Evolutionary conservation across 2,113 vertebrate genomes (phyloP).

Genomic region (Mellivora capensis): DNA sequence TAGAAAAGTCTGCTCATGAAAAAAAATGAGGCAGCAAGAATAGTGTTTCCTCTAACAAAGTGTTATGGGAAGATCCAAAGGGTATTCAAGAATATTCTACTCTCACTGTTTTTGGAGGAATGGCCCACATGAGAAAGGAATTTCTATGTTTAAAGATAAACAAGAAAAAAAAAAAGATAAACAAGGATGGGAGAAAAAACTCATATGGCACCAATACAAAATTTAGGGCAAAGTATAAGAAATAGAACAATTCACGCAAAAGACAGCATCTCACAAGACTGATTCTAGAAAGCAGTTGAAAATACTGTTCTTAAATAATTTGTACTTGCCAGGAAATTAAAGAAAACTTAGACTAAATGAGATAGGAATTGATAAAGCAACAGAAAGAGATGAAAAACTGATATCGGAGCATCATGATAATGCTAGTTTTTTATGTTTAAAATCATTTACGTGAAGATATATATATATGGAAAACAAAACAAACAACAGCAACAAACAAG

Average conservation of each 20-base stretch:
- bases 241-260: not conserved
- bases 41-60: not conserved
- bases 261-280: not conserved
- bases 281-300: not conserved
- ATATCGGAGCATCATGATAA: not conserved
- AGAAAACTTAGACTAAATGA: not conserved
- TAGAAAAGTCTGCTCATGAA: not conserved
- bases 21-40: not conserved
- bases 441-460: not conserved
- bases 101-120: not conserved
- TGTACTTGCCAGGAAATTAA: not conserved
- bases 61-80: not conserved
- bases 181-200: not conserved
- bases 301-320: not conserved
- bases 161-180: not conserved
- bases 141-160: not conserved
- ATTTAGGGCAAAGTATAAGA: not conserved
- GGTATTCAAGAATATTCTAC: not conserved
- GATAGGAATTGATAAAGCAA: not conserved
- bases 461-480: not conserved
- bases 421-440: not conserved
- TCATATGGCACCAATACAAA: not conserved
- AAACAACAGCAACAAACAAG: not conserved
- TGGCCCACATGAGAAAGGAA: too few species aligned
- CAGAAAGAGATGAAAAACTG: not conserved